Conservation (phyloP, 2,797 vertebrate genomes). For the Sebastes umbrosus region DNA sequence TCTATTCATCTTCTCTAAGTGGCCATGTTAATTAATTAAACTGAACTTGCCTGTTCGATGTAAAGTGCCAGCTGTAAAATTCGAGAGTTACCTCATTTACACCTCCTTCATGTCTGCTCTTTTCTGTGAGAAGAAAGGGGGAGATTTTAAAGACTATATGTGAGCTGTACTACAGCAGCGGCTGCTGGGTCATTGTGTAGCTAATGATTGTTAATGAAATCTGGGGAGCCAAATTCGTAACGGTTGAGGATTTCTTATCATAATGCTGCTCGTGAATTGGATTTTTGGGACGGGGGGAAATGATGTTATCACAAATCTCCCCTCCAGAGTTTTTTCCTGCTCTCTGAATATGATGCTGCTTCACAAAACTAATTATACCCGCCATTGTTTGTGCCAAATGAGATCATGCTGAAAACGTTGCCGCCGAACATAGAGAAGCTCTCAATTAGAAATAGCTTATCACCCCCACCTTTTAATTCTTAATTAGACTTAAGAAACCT, state of each 20-base stretch:
- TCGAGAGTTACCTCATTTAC: constrained; percentile 24
- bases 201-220: constrained; percentile 34
- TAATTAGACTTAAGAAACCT: not conserved
- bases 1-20: constrained; percentile 44
- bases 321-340: not conserved
- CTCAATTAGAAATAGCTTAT: constrained; percentile 43
- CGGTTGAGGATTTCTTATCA: constrained; percentile 3
- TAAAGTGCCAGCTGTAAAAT: constrained; percentile 24
- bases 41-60: constrained; percentile 17
- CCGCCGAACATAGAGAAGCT: constrained; percentile 31
- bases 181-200: constrained; percentile 1
- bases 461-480: not conserved
- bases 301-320: not conserved
- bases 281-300: not conserved
- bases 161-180: not conserved
- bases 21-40: constrained; percentile 46
- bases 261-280: constrained; percentile 3
- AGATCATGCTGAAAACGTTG: constrained; percentile 42
- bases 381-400: constrained; percentile 41
- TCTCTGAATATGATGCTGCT: constrained; percentile 16
- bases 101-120: constrained; percentile 10
- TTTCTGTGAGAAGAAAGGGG: constrained; percentile 4
- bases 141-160: not conserved
- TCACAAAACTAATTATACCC: constrained; percentile 49
- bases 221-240: not conserved